Evolutionary conservation across 2,888 invertebrate genomes (phyloP), one percentile per base, ranked within the genome.

Genomic region (Vandiemenella viatica): DNA sequence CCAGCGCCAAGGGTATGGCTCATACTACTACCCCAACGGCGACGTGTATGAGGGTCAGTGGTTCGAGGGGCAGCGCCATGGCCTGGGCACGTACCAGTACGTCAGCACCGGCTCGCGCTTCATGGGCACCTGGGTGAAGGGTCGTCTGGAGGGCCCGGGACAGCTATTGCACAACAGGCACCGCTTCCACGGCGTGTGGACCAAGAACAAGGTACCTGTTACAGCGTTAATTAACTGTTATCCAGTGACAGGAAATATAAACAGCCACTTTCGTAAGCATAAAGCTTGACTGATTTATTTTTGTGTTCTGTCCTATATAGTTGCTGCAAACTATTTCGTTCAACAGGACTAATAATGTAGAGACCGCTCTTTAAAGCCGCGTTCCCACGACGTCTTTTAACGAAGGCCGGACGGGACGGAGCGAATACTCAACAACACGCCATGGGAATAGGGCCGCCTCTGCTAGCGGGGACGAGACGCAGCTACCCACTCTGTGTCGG

Each of bases 31-130:
- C 57, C 73, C 77, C 1, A 87, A 87, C 60, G 81, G 81, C 1
- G 87, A 88, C 61, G 74, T 79, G 26, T 88, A 86, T 63, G 81
- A 85, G 61, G 88, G 88, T 19, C 32, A 32, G 10, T 88, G 87
- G 79, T 80, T 77, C 55, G 77, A 78, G 60, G 80, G 82, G 42
- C 74, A 74, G 59, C 70, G 86, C 3, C 79, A 86, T 62, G 87
- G 87, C 0, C 66, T 83, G n/a, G 88, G 88, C 4, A 80, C 79
- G 1, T 88, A 88, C 62, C 75, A 74, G 37, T 81, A 77, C 58
- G 73, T 74, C 1, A 68, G 72, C 23, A 67, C 70, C 43, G 75
- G 74, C 48, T 70, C 75, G 5, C 76, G 74, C 58, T 77, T 77
- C 55, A 76, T 76, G 73, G 88, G 79, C 41, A 86, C 79, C 43